These are phyloP conservation scores for Hyposoter dolosus DNA, from an alignment of 2,888 invertebrate genomes.

Conservation along the genomic window DNA sequence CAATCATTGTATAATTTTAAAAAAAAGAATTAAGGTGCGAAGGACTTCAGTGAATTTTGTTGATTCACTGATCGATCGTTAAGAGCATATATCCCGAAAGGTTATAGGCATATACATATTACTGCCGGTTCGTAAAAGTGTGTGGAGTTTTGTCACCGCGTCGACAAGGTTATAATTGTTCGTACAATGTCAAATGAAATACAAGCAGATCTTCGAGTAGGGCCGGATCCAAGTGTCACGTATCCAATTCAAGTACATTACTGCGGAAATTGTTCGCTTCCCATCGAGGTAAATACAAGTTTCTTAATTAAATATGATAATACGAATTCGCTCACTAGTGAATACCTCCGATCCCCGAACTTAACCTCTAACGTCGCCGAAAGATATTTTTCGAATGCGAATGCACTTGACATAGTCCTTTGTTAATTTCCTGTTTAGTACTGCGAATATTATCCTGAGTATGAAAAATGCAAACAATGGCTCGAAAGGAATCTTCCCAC, in stretches of 20 bases:
- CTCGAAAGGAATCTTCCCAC: conserved; percentile 96
- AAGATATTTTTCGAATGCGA: conserved; percentile 1
- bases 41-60: background rate
- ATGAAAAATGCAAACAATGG: conserved; percentile 99
- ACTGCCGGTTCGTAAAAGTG: conserved; percentile 17
- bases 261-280: conserved; percentile 97
- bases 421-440: conserved; percentile 87
- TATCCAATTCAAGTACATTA: conserved; percentile 95
- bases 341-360: background rate
- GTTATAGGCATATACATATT: conserved; percentile 17
- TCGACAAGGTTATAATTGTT: conserved; percentile 58
- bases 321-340: background rate
- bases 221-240: conserved; percentile 90
- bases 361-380: conserved; percentile 27
- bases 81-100: background rate
- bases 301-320: background rate
- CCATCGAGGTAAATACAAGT: conserved; percentile 90
- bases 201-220: conserved; percentile 83
- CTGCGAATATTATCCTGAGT: conserved; percentile 99
- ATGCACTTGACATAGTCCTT: conserved; percentile 39
- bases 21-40: background rate
- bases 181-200: conserved; percentile 79
- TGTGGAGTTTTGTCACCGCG: background rate
- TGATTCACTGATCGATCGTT: background rate
- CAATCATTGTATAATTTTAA: background rate